A percentile compares a stretch with the other conserved stretches of the same genome.
phyloP scores from a whole-genome alignment of 2,888 invertebrate genomes.

The Dolichomitus sp. region DNA sequence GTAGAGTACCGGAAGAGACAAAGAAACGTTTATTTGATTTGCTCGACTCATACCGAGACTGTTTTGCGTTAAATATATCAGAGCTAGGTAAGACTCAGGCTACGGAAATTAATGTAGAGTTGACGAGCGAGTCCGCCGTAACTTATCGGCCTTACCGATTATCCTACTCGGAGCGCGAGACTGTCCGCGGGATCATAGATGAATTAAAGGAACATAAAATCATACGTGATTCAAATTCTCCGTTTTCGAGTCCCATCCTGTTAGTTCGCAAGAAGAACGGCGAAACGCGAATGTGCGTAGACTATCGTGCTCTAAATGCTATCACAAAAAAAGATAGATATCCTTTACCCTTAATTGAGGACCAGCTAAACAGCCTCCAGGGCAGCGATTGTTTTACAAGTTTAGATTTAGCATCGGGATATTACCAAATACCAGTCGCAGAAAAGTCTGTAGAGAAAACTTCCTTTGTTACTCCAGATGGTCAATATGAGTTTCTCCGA shows the following conservation, averaged over 20 bases:
- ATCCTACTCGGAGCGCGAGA: constrained; percentile 49
- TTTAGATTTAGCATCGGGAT: too few species aligned
- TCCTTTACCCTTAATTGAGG: too few species aligned
- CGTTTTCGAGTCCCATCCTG: constrained; percentile 63
- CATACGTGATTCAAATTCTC: constrained; percentile 44
- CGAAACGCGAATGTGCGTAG: too few species aligned
- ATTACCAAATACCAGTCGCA: constrained; percentile 72
- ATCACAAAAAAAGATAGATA: constrained; percentile 77
- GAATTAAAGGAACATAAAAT: constrained; percentile 41
- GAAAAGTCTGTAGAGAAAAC: constrained; percentile 77
- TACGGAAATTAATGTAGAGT: constrained; percentile 9
- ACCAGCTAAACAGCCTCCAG: too few species aligned
- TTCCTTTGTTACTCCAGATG: constrained; percentile 81
- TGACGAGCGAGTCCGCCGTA: constrained; percentile 26
- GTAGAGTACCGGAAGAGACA: neutral
- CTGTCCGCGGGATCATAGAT: constrained; percentile 22
- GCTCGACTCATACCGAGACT: constrained; percentile 13
- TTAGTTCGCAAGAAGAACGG: neutral
- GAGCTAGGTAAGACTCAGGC: constrained; percentile 8
- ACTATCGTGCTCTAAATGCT: constrained; percentile 69
- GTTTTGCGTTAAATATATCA: neutral
- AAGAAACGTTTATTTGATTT: neutral
- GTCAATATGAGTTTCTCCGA: constrained; percentile 79
- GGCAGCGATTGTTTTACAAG: too few species aligned
- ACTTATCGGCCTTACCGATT: constrained; percentile 47